Evolutionary conservation across 2,888 invertebrate species (phyloP), one percentile per base, ranked within the genome.

Genomic region (Napeogenes inachia): DNA sequence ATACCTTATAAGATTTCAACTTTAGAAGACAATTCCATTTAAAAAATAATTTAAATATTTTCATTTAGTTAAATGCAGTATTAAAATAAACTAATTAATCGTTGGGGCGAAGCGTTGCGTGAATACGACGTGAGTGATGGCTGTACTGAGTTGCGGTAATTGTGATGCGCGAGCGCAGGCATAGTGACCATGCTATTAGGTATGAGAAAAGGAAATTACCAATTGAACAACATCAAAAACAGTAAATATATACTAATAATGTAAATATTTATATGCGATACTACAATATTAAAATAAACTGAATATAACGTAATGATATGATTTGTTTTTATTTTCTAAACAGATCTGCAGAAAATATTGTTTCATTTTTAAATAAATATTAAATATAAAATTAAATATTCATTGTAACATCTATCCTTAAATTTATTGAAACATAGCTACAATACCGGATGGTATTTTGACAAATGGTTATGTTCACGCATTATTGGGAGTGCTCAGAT

Each of bases 381-480:
- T 21, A 21, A n/a, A 47, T 13, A 47, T 13, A 47, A 4, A 21
- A 38, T 42, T 42, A 42, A 3, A 42, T 42, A 42, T 10, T 12
- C 38, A 38, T 38, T 42, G 42, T 42, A 30, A 30, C 35, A 47
- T 45, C 55, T 61, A 35, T 65, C 64, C 65, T 4, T 13, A 47
- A 47, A 59, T 57, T 54, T 54, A n/a, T 13, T 46, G 45, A 50
- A 46, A n/a, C 63, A 74, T 82, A 77, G 84, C 59, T 73, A 80
- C 82, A 75, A 54, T 78, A 88, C 85, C 82, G 85, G 87, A 87
- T 80, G 86, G 79, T 80, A 76, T 79, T 70, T 73, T 88, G 89
- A 89, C 84, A 87, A 89, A 90, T 87, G 86, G 67, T 70, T 70
- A 68, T 77, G 85, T 88, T 86, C 88, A 87, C 88, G 89, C 78